These are phyloP conservation scores for Aramus guarauna DNA, from an alignment of 2,113 vertebrate genomes.

Conservation along the genomic window DNA sequence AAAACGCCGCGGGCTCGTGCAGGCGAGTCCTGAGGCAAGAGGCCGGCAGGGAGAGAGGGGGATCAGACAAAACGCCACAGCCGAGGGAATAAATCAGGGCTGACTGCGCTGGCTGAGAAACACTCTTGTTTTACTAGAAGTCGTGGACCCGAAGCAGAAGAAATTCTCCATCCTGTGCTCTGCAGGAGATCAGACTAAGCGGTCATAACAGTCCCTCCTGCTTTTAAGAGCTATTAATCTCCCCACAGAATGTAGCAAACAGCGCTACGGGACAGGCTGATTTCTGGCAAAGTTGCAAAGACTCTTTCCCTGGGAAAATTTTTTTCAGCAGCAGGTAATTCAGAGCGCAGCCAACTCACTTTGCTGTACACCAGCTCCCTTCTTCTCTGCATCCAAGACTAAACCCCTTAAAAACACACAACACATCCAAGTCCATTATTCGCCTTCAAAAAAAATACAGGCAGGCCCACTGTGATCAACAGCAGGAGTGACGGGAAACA, in stretches of 20 bases:
- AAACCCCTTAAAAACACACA: conserved; percentile 3
- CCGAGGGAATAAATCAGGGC: conserved; percentile 20
- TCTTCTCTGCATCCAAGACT: background rate
- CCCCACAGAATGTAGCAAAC: conserved; percentile 24
- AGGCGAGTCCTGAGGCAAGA: background rate
- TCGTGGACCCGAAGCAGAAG: background rate
- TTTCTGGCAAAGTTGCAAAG: conserved; percentile 34
- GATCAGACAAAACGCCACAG: background rate
- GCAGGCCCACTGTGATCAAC: background rate
- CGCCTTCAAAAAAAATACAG: background rate
- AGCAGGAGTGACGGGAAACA: background rate
- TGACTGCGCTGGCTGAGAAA: conserved; percentile 38
- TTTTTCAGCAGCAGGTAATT: conserved; percentile 53
- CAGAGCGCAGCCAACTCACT: background rate
- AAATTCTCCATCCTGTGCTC: conserved; percentile 56
- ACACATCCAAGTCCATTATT: background rate
- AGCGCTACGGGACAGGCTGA: conserved; percentile 29
- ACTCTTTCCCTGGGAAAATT: conserved; percentile 28
- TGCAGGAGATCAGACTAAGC: conserved; percentile 57
- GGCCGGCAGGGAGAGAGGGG: background rate
- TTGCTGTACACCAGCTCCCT: background rate
- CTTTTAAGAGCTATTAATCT: conserved; percentile 60
- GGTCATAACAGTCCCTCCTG: conserved; percentile 53
- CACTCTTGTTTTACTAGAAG: background rate
- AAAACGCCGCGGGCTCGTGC: rapidly evolving